phyloP scores from a whole-genome alignment of 2,113 vertebrate genomes.

The Oenanthe melanoleuca region DNA sequence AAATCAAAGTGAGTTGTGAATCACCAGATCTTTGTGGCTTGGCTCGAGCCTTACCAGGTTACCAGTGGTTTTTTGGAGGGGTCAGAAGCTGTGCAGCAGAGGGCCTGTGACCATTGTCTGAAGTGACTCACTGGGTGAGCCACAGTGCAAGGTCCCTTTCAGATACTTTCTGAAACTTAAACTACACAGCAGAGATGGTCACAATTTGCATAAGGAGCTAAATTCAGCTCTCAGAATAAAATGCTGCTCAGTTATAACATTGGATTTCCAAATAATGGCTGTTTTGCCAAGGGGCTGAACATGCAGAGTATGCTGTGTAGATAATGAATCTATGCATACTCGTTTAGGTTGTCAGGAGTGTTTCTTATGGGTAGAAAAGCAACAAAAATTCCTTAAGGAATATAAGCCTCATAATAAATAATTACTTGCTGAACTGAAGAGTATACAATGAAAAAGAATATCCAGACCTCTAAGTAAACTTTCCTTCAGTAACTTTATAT shows the following conservation, averaged over 20 bases:
- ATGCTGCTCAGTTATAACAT: not conserved
- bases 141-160: not conserved
- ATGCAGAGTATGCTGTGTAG: not conserved
- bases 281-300: not conserved
- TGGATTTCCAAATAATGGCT: not conserved
- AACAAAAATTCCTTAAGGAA: not conserved
- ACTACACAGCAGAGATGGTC: not conserved
- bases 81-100: not conserved
- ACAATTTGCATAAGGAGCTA: not conserved
- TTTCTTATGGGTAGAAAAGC: not conserved
- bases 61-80: not conserved
- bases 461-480: not conserved
- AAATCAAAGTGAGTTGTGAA: not conserved
- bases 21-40: not conserved
- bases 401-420: not conserved
- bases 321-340: not conserved
- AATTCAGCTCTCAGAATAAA: not conserved
- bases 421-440: not conserved
- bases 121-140: not conserved
- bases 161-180: not conserved
- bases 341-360: not conserved
- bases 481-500: not conserved
- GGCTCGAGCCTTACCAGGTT: not conserved
- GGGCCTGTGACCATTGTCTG: not conserved
- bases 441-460: not conserved